Base-by-base conservation (phyloP, 2,888 invertebrate species). In the Anthoptus insignis region DNA sequence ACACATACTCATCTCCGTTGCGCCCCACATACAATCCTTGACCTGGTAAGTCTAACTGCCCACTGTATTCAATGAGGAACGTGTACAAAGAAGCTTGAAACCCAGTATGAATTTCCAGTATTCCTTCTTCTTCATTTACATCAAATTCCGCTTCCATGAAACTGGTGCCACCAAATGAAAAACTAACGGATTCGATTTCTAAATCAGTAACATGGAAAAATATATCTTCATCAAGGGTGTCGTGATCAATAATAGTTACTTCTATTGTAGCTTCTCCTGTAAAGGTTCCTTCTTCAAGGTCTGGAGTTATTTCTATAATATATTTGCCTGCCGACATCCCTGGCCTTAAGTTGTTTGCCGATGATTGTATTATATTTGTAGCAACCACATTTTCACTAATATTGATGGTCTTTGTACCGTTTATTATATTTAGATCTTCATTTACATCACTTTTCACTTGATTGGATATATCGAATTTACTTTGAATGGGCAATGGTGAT, bases 281-380 rank as follows among this genome's bases (percentile, higher is more conserved):
- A 66, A 89, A 89, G 0, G 73, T 76, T 0, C 75, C 76, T 45
- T 37, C 70, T 3, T 66, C 61, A 2, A 73, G 47, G 64, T 86
- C 63, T 1, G 82, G 76, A 7, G 76, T 70, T 3, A 89, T 63
- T 68, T 77, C 76, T 6, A 89, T 65, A 0, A 21, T n/a, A 45
- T 88, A 87, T 19, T 69, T 75, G 2, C 59, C 71, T 0, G 83
- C 74, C 1, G 29, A 11, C 79, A 88, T 82, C 5, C 85, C 89
- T 7, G 86, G 84, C 66, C 87, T 78, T 27, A 87, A 64, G 52
- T 76, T 69, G 47, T 80, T 81, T 47, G 76, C 73, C 3, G 65
- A 45, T 27, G 65, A 45, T 27, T 27, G 27, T 11, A 22, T 22
- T 8, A 45, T 3, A 13, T 45, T 19, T 13, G 13, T 21, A 19